phyloP scores from a whole-genome alignment of 2,888 invertebrate genomes.

The Drosophila seclusa region DNA sequence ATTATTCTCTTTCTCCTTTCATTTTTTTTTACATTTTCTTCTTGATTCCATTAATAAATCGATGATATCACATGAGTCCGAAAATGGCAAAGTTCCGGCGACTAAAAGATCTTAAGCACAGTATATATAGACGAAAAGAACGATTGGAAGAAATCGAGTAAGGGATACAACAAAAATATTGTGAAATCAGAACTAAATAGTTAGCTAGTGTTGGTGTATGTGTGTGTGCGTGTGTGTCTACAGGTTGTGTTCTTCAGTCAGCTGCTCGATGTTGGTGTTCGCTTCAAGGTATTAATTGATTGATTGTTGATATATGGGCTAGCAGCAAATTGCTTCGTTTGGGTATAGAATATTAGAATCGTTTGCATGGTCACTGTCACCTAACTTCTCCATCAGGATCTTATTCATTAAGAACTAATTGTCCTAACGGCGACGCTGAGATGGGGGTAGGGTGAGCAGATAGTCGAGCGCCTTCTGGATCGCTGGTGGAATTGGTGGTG shows the following conservation, averaged over 20 bases:
- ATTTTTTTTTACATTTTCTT: constrained; percentile 63
- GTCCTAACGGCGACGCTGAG: constrained; percentile 82
- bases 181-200: constrained; percentile 22
- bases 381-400: constrained; percentile 14
- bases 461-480: constrained; percentile 91
- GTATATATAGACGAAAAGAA: constrained; percentile 26
- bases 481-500: constrained; percentile 91
- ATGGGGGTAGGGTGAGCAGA: constrained; percentile 88
- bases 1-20: constrained; percentile 16
- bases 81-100: constrained; percentile 83
- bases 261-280: constrained; percentile 61
- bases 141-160: constrained; percentile 12
- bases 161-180: constrained; percentile 23
- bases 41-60: constrained; percentile 70
- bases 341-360: constrained; percentile 52
- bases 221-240: constrained; percentile 47
- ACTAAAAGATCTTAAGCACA: constrained; percentile 77
- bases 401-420: constrained; percentile 18
- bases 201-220: constrained; percentile 25
- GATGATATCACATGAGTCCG: constrained; percentile 84
- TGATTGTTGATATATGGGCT: constrained; percentile 38
- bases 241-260: constrained; percentile 73
- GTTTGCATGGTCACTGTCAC: constrained; percentile 47
- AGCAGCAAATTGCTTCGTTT: constrained; percentile 65
- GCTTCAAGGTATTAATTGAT: constrained; percentile 42